Base-by-base conservation (phyloP, 2,888 invertebrate genomes). In the Habroteleia sp. region DNA sequence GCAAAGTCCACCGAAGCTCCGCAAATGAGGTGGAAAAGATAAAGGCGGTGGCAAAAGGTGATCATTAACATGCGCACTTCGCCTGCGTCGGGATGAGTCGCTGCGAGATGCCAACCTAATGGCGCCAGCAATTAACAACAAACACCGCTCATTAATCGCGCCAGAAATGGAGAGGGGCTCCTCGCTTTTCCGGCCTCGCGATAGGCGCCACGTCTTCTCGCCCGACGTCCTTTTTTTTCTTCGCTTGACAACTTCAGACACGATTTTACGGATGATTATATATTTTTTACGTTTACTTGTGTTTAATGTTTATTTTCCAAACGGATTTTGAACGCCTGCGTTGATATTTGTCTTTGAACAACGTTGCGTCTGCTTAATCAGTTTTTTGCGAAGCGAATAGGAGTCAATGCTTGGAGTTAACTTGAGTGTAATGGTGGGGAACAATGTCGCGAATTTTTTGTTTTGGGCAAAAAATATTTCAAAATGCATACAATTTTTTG, bases 1-100 rank as follows among this genome's bases (percentile, higher is more conserved):
- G 62, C 68, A 62, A 44, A 54, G 65, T 60, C 71, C 71, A 63
- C 58, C 31, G 60, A 23, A 66, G 65, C 58, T 80, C 84, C 84
- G 86, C 87, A 88, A 88, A 88, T 88, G 88, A 88, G 87, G 88
- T 87, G 88, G 87, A 88, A 88, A 88, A 88, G 87, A 88, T 88
- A 87, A 87, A 87, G 85, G 84, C 86, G 80, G 81, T 81, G 82
- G 82, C 82, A 77, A 73, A 66, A 66, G 83, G 85, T 85, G 88
- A 88, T 88, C 88, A 88, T 88, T 88, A 88, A 88, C 86, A 87
- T 87, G 85, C 86, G 80, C 84, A 81, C 83, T 82, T 81, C 78
- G 83, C 83, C 85, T 81, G 83, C 82, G 84, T 83, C 80, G 76
- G 23, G 69, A 75, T 63, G 62, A 66, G 68, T 48, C 41, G 41